Evolutionary conservation across 2,797 vertebrate species (phyloP), one percentile per base, ranked within the genome.

Genomic region (Eremophila alpestris): DNA sequence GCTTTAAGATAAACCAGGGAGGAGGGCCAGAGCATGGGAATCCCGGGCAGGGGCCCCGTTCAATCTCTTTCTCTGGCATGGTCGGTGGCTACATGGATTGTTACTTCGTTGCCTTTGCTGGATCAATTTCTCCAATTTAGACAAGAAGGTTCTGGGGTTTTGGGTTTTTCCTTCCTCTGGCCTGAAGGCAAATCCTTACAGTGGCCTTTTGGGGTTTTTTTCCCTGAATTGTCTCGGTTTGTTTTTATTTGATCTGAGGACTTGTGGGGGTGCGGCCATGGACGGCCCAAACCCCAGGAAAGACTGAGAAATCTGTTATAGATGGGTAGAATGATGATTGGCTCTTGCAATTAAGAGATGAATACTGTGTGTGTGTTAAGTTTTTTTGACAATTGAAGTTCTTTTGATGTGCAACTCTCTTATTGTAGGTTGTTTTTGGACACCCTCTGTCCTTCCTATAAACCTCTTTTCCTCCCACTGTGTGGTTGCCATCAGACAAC

Each of bases 41-140:
- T 3, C 2, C 1, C 0, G 4, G 21, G 22, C 2, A 2, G 11
- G 7, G 14, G 16, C 7, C 32, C 9, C 14, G 26, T 14, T 36
- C 38, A 21, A 8, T 17, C 9, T 11, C 20, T 30, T 30, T 29
- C 21, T 45, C 13, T 7, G 10, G 4, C 2, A 1, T 9, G 13
- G 17, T 22, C 0, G 0, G 38, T 16, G 11, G 13, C 10, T 49
- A 9, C 10, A 34, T 0, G 0, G 7, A 26, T 26, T 43, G 21
- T 36, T 60, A 30, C 16, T 52, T 60, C 0, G 0, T 11, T 52
- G 32, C 23, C 27, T 62, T 54, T 22, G 11, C n/a, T 27, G 10
- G 14, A 27, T 45, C 41, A 27, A 22, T 46, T 38, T 46, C 2
- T 0, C 8, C 29, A n/a, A 23, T 46, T 71, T 54, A 27, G n/a